phyloP scores from a whole-genome alignment of 2,113 vertebrate genomes.

The Mustela nigripes region DNA sequence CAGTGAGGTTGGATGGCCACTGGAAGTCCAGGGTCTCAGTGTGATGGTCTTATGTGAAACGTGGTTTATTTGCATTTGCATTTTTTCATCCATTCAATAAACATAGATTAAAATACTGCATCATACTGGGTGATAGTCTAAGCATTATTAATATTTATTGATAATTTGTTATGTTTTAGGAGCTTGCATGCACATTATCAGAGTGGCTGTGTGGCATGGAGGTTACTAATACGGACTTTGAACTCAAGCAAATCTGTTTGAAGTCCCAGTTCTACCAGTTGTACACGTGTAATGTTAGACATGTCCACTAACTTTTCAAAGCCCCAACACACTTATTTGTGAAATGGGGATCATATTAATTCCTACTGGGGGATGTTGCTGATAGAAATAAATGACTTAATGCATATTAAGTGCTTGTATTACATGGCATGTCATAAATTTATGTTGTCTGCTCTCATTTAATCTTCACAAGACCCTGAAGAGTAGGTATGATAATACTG shows the following conservation, averaged over 20 bases:
- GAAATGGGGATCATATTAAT: not conserved
- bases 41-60: not conserved
- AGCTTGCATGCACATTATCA: not conserved
- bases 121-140: not conserved
- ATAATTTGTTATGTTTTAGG: not conserved
- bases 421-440: not conserved
- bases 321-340: not conserved
- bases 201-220: not conserved
- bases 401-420: not conserved
- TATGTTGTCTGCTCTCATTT: not conserved
- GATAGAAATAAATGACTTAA: not conserved
- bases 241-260: not conserved
- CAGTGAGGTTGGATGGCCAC: not conserved
- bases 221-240: not conserved
- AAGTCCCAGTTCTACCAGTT: not conserved
- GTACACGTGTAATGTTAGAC: not conserved
- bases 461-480: not conserved
- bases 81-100: conserved; percentile 40
- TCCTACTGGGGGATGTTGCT: not conserved
- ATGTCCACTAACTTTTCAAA: not conserved
- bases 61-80: not conserved
- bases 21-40: not conserved
- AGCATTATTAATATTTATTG: conserved; percentile 50
- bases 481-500: not conserved
- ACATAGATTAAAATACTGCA: conserved; percentile 49